Percentiles rank a stretch among this genome's conserved stretches.
Evolutionary conservation across 2,888 invertebrate genomes (phyloP).

Genomic region (Eupithecia inturbata): DNA sequence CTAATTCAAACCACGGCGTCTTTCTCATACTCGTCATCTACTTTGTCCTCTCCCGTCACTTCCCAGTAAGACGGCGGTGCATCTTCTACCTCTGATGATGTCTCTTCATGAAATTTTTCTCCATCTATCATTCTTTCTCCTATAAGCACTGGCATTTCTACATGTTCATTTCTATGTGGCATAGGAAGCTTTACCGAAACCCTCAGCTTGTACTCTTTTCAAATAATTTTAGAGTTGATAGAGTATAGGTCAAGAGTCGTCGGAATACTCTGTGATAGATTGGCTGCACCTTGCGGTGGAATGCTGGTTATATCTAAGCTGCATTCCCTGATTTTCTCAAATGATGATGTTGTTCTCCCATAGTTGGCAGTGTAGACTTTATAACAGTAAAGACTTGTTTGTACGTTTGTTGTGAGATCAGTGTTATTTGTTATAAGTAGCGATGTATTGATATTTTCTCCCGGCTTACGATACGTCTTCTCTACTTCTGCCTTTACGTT

Average conservation of each 20-base stretch:
- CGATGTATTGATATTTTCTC: conserved; percentile 29
- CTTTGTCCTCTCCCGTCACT: conserved; percentile 39
- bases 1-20: background rate
- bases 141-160: conserved; percentile 33
- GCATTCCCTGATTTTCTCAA: conserved; percentile 16
- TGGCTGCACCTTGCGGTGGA: background rate
- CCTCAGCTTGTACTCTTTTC: conserved; percentile 30
- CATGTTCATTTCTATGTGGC: conserved; percentile 30
- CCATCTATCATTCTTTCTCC: conserved; percentile 20
- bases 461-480: conserved; percentile 29
- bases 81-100: conserved; percentile 1
- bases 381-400: conserved; percentile 23
- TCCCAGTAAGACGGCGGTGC: conserved; percentile 46
- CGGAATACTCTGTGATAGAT: conserved; percentile 23
- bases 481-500: conserved; percentile 37
- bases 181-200: conserved; percentile 32
- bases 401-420: conserved; percentile 18
- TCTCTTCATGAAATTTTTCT: background rate
- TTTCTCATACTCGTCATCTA: background rate
- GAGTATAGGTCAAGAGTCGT: conserved; percentile 23
- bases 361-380: conserved; percentile 36
- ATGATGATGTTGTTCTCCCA: conserved; percentile 13
- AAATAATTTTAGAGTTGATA: conserved; percentile 25
- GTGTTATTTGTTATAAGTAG: conserved; percentile 34
- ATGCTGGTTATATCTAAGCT: conserved; percentile 4